These are phyloP conservation scores for Daubentonia madagascariensis DNA, from an alignment of 2,113 vertebrate species.

Conservation along the genomic window DNA sequence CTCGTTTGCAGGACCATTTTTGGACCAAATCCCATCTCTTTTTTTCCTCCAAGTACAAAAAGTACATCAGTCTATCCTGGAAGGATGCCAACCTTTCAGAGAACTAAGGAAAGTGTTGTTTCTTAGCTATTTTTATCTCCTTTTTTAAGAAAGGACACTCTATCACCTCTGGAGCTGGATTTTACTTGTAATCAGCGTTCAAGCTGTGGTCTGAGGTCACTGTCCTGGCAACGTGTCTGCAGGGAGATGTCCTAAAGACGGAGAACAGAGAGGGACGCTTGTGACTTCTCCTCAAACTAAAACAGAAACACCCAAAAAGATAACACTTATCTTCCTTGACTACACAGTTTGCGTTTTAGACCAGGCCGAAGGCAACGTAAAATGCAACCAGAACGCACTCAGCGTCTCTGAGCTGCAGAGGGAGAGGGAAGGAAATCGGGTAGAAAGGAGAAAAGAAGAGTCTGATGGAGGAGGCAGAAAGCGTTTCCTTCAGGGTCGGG, in stretches of 20 bases:
- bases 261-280: background rate
- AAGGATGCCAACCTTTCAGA: conserved; percentile 83
- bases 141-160: conserved; percentile 77
- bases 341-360: background rate
- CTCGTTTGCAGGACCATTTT: conserved; percentile 83
- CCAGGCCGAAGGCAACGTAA: background rate
- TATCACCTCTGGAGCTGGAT: conserved; percentile 74
- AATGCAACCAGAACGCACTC: background rate
- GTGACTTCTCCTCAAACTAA: background rate
- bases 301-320: background rate
- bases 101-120: conserved; percentile 82
- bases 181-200: conserved; percentile 50
- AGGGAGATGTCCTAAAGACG: background rate
- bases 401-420: background rate
- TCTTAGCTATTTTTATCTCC: conserved; percentile 85
- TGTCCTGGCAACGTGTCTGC: background rate
- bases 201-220: conserved; percentile 51
- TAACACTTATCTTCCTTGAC: background rate
- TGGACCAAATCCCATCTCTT: conserved; percentile 87
- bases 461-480: background rate
- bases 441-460: background rate
- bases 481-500: background rate
- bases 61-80: conserved; percentile 85
- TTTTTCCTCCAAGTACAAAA: conserved; percentile 82
- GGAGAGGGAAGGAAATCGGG: background rate